phyloP scores from a whole-genome alignment of 2,797 vertebrate genomes.

The Notamacropus eugenii region DNA sequence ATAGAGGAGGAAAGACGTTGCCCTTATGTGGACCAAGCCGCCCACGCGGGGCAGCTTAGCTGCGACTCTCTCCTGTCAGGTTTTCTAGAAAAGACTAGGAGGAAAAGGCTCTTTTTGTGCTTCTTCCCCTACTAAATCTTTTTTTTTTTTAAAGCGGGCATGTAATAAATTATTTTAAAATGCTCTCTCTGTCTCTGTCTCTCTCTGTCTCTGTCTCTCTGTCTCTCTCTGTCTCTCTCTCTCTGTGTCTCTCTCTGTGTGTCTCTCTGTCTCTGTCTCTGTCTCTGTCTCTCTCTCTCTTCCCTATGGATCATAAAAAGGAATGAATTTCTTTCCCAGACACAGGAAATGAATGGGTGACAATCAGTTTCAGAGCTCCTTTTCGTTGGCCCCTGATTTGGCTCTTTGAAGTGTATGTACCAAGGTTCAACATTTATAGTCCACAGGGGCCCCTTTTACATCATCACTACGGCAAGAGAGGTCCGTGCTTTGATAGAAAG shows the following conservation, averaged over 20 bases:
- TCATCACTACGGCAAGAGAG: neutral
- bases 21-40: neutral
- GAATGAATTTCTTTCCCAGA: neutral
- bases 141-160: neutral
- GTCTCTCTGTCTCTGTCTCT: neutral
- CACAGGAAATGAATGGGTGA: neutral
- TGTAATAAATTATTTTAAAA: neutral
- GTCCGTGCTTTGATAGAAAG: neutral
- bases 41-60: neutral
- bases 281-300: neutral
- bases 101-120: neutral
- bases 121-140: neutral
- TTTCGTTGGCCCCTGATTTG: neutral
- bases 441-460: neutral
- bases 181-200: neutral
- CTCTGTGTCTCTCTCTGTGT: too few species aligned
- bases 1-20: neutral
- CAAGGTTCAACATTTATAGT: neutral
- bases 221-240: neutral
- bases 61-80: neutral
- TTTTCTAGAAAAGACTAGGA: neutral
- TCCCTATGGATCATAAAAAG: neutral
- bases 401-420: neutral
- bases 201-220: neutral
- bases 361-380: neutral